Conservation (phyloP, 2,797 vertebrate species). For the Periparus ater region DNA sequence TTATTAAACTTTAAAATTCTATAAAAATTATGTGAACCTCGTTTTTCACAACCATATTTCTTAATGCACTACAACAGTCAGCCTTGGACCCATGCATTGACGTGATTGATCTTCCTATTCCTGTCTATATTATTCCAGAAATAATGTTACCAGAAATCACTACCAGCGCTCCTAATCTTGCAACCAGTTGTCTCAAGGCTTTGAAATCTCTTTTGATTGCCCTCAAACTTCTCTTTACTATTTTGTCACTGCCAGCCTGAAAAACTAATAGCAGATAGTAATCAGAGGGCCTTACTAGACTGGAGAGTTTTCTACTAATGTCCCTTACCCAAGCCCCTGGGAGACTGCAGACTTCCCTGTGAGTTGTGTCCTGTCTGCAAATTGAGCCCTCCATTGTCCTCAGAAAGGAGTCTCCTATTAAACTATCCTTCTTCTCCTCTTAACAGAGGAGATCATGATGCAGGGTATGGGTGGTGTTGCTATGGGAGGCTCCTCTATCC, state of each 20-base stretch:
- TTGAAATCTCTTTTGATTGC: neutral
- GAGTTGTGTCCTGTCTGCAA: neutral
- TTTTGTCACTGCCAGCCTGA: neutral
- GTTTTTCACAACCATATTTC: no score
- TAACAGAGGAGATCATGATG: neutral
- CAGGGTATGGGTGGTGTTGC: neutral
- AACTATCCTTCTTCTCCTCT: neutral
- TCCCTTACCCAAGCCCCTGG: neutral
- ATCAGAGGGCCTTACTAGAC: neutral
- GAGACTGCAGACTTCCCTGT: neutral
- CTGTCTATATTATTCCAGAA: neutral
- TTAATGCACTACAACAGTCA: no score
- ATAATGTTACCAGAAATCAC: neutral
- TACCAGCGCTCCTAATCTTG: neutral
- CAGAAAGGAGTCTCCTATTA: neutral
- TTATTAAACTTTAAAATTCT: no score
- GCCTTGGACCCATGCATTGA: neutral
- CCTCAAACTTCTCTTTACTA: neutral
- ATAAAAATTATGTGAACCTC: no score
- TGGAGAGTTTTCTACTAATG: neutral
- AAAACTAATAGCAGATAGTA: neutral
- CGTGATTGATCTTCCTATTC: neutral
- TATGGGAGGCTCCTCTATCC: neutral
- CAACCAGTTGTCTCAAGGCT: neutral
- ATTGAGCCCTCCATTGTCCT: rapidly evolving